A percentile compares a stretch with the other conserved stretches of the same genome.
phyloP scores from a whole-genome alignment of 2,888 invertebrate genomes.

The Bombyx huttoni region DNA sequence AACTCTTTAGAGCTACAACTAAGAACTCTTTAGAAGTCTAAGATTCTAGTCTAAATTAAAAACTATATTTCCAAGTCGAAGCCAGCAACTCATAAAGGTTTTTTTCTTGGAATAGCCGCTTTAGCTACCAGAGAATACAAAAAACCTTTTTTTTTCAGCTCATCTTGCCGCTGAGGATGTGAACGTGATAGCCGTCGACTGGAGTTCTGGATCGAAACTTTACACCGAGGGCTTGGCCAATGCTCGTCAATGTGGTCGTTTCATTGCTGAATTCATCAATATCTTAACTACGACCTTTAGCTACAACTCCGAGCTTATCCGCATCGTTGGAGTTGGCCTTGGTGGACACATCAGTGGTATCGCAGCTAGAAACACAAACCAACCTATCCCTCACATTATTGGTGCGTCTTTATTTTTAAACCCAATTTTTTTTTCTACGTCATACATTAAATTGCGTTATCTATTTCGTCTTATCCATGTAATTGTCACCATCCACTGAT shows the following conservation, averaged over 20 bases:
- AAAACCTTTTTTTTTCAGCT: conserved; percentile 25
- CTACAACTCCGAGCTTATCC: conserved; percentile 28
- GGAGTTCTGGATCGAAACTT: conserved; percentile 33
- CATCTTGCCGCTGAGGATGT: conserved; percentile 34
- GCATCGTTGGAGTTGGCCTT: conserved; percentile 47
- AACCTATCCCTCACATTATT: conserved; percentile 35
- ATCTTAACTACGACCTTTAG: conserved; percentile 33
- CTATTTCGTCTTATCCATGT: too few relatives aligned
- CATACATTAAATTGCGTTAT: neutral
- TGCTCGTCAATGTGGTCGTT: conserved; percentile 35
- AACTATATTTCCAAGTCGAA: too few relatives aligned
- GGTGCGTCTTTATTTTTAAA: conserved; percentile 24
- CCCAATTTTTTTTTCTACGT: neutral
- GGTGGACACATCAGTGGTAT: conserved; percentile 62
- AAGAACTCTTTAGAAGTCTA: too few relatives aligned
- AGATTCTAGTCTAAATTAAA: too few relatives aligned
- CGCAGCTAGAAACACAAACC: conserved; percentile 31
- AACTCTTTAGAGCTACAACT: too few relatives aligned
- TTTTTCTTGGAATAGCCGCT: too few relatives aligned
- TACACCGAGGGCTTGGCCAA: conserved; percentile 45
- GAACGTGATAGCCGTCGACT: conserved; percentile 57
- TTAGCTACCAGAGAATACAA: too few relatives aligned
- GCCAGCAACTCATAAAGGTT: too few relatives aligned
- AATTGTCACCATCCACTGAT: too few relatives aligned
- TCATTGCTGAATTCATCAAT: conserved; percentile 49